These are phyloP conservation scores for Aplochiton taeniatus DNA, from an alignment of 2,797 vertebrate species.

Conservation along the genomic window DNA sequence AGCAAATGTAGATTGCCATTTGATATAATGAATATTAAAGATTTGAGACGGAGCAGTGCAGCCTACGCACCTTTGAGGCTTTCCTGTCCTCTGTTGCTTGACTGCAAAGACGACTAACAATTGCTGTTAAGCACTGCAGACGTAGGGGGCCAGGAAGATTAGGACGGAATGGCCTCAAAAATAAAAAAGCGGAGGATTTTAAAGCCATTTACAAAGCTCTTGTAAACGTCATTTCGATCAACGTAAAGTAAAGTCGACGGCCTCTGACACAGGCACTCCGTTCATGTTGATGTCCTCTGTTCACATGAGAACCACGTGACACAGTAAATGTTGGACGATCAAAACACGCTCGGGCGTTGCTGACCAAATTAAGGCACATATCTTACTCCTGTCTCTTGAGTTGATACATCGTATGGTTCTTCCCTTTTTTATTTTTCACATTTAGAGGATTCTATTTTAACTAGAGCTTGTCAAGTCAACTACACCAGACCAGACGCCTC, in stretches of 20 bases:
- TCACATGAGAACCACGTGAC: slow-evolving; percentile 48
- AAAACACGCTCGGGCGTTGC: slow-evolving; percentile 27
- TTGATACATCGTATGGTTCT: no score
- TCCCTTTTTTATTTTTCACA: no score
- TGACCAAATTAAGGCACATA: no score
- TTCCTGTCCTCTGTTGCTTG: slow-evolving; percentile 15
- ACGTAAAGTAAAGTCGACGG: not conserved
- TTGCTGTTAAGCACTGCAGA: not conserved
- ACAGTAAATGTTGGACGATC: slow-evolving; percentile 43
- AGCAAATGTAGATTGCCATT: not conserved
- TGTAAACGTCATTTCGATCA: not conserved
- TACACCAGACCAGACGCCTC: no score
- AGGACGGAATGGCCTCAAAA: slow-evolving; percentile 27
- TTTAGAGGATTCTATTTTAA: no score
- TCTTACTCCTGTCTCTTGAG: no score
- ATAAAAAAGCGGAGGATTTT: slow-evolving; percentile 8
- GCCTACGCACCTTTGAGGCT: slow-evolving; percentile 45
- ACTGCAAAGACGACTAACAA: slow-evolving; percentile 28
- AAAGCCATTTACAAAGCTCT: slow-evolving; percentile 41
- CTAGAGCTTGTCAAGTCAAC: no score
- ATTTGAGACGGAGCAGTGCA: not conserved
- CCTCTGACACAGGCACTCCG: not conserved
- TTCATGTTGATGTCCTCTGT: slow-evolving; percentile 31
- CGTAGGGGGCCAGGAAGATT: not conserved
- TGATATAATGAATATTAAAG: not conserved